These are phyloP conservation scores for Himalopsyche japonica DNA, from an alignment of 2,888 invertebrate species.

Conservation along the genomic window DNA sequence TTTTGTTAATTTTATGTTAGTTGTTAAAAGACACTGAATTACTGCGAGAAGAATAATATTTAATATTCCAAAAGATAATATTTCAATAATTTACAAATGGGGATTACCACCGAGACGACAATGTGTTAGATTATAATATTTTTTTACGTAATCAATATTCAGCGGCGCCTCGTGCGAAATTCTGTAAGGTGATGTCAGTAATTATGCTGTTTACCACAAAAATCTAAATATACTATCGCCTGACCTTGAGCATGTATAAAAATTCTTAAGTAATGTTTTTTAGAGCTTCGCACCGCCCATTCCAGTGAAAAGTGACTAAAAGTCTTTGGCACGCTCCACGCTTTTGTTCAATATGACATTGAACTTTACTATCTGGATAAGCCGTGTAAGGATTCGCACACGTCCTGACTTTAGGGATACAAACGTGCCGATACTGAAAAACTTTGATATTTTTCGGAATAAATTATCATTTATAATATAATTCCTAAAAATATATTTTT, in stretches of 20 bases:
- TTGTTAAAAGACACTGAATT: too few relatives aligned
- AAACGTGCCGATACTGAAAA: too few relatives aligned
- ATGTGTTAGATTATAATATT: background rate
- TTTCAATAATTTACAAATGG: too few relatives aligned
- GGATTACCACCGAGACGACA: too few relatives aligned
- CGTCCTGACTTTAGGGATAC: too few relatives aligned
- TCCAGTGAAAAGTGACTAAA: background rate
- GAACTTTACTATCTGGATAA: background rate
- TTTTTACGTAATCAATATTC: background rate
- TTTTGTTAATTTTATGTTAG: too few relatives aligned
- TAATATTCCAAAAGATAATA: too few relatives aligned
- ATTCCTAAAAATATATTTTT: too few relatives aligned
- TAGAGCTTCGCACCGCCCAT: background rate
- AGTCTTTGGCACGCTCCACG: background rate
- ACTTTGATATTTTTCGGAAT: too few relatives aligned
- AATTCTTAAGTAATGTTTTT: slow-evolving; percentile 1
- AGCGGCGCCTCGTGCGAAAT: background rate
- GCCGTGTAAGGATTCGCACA: too few relatives aligned
- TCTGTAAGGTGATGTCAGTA: background rate
- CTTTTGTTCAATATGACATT: background rate
- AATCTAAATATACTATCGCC: background rate
- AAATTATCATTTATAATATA: too few relatives aligned
- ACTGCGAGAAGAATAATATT: too few relatives aligned
- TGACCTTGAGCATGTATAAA: background rate
- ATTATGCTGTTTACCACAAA: background rate